phyloP scores from a whole-genome alignment of 2,888 invertebrate genomes.

The Calameuta filiformis region DNA sequence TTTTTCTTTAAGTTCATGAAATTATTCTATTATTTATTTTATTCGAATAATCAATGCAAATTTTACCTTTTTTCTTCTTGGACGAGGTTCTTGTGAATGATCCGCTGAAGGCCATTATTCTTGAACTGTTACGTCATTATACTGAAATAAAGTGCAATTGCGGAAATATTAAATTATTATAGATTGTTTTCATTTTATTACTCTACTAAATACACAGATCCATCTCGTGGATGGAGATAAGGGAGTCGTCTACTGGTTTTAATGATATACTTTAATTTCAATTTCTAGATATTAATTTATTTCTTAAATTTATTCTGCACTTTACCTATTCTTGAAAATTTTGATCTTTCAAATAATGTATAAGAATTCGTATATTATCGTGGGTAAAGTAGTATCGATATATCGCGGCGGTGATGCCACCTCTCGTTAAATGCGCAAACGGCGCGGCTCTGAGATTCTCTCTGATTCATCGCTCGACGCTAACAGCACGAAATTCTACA shows the following conservation, averaged over 20 bases:
- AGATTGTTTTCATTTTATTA: neutral
- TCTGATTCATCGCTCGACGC: neutral
- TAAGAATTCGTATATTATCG: neutral
- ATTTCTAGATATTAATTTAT: neutral
- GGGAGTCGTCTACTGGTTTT: neutral
- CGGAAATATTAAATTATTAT: neutral
- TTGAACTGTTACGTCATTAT: constrained; percentile 49
- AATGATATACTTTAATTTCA: neutral
- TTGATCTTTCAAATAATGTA: neutral
- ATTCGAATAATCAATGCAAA: constrained; percentile 11
- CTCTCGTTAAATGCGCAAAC: neutral
- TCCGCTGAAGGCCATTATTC: constrained; percentile 49
- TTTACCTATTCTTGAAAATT: neutral
- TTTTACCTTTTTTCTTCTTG: constrained; percentile 52
- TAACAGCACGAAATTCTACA: neutral
- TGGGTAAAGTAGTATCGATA: neutral
- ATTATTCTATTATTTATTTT: constrained; percentile 1
- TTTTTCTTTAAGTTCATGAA: constrained; percentile 4
- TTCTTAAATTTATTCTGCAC: neutral
- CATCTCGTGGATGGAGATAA: neutral
- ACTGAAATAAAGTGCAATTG: constrained; percentile 39
- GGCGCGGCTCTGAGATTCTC: neutral
- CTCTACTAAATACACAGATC: neutral
- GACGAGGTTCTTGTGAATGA: constrained; percentile 43
- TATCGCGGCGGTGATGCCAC: neutral